phyloP scores from a whole-genome alignment of 2,113 vertebrate species.

The Platanista minor region DNA sequence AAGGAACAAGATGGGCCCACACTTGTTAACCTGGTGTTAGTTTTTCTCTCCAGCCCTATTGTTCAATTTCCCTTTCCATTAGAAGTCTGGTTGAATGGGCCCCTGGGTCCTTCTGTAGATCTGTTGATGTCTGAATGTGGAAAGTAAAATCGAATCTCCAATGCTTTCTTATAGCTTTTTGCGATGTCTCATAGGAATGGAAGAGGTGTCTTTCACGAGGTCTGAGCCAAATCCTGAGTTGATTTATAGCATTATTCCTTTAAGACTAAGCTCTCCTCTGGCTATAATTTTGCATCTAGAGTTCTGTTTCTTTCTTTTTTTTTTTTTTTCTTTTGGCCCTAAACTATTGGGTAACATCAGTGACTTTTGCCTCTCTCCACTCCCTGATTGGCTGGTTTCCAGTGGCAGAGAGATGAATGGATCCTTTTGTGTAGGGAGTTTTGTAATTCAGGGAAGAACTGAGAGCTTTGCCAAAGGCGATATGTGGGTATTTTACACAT shows the following conservation, averaged over 20 bases:
- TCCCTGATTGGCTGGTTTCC: constrained; percentile 46
- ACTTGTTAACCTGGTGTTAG: not conserved
- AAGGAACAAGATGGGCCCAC: not conserved
- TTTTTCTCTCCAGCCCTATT: not conserved
- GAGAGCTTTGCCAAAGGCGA: constrained; percentile 4
- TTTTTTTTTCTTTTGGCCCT: not conserved
- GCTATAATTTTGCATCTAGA: constrained; percentile 7
- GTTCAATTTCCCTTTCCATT: not conserved
- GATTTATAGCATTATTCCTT: constrained; percentile 23
- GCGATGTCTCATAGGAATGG: not conserved
- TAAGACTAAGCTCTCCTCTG: constrained; percentile 17
- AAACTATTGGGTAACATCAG: constrained; percentile 36
- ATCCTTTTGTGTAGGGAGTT: constrained; percentile 57
- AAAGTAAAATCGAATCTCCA: not conserved
- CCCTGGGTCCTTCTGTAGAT: not conserved
- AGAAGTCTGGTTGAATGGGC: not conserved
- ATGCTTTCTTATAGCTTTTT: not conserved
- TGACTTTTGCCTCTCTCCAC: constrained; percentile 5
- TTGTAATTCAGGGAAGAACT: constrained; percentile 20
- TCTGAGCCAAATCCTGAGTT: not conserved
- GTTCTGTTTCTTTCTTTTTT: not conserved
- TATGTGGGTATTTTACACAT: not conserved
- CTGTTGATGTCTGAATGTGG: not conserved
- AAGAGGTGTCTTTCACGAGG: not conserved
- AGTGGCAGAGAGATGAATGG: constrained; percentile 54